Evolutionary conservation across 2,797 vertebrate species (phyloP), one percentile per base, ranked within the genome.

Genomic region (Okamejei kenojei): DNA sequence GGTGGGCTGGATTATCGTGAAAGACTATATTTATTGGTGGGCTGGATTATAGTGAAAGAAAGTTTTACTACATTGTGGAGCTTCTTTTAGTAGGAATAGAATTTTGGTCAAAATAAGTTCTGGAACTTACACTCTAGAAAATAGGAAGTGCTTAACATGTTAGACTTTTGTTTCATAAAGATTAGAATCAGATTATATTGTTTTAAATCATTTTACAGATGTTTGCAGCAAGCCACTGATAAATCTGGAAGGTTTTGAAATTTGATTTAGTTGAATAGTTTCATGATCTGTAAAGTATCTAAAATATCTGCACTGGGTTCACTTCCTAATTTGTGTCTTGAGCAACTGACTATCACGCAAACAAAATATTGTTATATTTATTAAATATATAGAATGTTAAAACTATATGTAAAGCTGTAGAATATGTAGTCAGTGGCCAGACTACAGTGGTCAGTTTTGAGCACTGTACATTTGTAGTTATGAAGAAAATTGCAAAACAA

Each of bases 111-210:
- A 54, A 54, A 54, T 54, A 54, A 54, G 19, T 74, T 74, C 21
- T 8, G 26, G 23, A 29, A 29, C 10, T 26, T 76, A 54, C 45
- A 54, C 45, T 76, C 23, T 76, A 76, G 23, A 29, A 29, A 76
- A 29, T 76, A 76, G 29, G 7, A 29, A 7, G 8, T 74, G 73
- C 73, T 23, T 74, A 76, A 29, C 26, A n/a, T 78, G n/a, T 78
- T 78, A 13, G 76, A 78, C 76, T 78, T 54, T 78, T 78, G 76
- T 78, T 78, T 78, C n/a, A 78, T 78, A 78, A 78, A n/a, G 73
- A 76, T 29, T 76, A 29, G 26, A n/a, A n/a, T n/a, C 76, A 78
- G n/a, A n/a, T n/a, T 78, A 78, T 26, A n/a, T 78, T 29, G 10
- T 77, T n/a, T 78, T 78, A 10, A 78, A 78, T 13, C 3, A 78